A percentile compares a stretch with the other conserved stretches of the same genome.
Evolutionary conservation across 2,888 invertebrate genomes (phyloP).

Genomic region (Tetragonula carbonaria): DNA sequence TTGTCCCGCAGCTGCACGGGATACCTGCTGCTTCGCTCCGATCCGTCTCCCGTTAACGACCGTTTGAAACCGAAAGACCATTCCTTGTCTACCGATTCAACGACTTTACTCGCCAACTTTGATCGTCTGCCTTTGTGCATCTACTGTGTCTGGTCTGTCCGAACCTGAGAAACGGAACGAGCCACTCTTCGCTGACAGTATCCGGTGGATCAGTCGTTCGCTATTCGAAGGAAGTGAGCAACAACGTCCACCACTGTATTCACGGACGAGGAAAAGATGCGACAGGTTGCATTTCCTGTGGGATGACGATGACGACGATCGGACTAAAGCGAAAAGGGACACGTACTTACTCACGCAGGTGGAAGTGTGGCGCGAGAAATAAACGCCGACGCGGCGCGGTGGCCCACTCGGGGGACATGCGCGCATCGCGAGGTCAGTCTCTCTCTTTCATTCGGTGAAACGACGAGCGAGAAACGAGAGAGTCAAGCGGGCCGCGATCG

Average conservation of each 20-base stretch:
- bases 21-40: conserved; percentile 43
- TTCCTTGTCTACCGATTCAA: background rate
- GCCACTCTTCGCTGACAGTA: background rate
- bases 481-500: conserved; percentile 68
- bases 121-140: background rate
- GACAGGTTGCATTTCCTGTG: background rate
- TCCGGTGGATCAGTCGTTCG: conserved; percentile 20
- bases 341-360: background rate
- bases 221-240: background rate
- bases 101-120: background rate
- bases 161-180: background rate
- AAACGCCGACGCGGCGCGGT: conserved; percentile 16
- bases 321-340: background rate
- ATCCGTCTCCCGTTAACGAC: conserved; percentile 22
- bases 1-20: conserved; percentile 55
- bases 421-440: conserved; percentile 31
- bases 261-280: background rate
- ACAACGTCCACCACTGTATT: background rate
- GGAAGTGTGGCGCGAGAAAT: conserved; percentile 48
- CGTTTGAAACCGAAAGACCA: conserved; percentile 9
- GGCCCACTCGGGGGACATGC: conserved; percentile 49
- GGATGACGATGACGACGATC: background rate
- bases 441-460: conserved; percentile 40
- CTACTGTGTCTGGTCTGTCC: background rate
- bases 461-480: conserved; percentile 40